phyloP scores from a whole-genome alignment of 2,888 invertebrate species.

The Drosophila mulleri region DNA sequence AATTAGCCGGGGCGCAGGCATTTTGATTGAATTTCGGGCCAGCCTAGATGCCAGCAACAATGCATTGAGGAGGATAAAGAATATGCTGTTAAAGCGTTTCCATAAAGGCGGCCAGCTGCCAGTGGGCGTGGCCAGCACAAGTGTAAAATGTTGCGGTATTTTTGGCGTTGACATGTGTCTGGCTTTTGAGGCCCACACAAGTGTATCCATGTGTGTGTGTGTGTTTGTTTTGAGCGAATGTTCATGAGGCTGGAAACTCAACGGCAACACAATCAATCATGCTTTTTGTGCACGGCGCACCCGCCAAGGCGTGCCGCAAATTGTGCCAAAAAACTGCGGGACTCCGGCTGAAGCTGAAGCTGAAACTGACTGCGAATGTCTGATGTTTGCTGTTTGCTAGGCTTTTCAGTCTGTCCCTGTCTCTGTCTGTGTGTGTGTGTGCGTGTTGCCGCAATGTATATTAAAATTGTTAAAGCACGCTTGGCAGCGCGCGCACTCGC shows the following conservation, averaged over 20 bases:
- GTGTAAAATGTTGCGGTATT: slow-evolving; percentile 56
- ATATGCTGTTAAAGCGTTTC: slow-evolving; percentile 15
- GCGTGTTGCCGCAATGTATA: not conserved
- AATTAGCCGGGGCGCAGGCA: slow-evolving; percentile 62
- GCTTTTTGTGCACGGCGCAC: slow-evolving; percentile 36
- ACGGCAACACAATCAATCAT: slow-evolving; percentile 72
- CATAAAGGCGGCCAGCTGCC: not conserved
- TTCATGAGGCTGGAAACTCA: slow-evolving; percentile 40
- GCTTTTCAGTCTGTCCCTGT: not conserved
- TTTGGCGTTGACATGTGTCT: slow-evolving; percentile 71
- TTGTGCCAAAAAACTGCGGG: slow-evolving; percentile 42
- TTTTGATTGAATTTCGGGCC: slow-evolving; percentile 63
- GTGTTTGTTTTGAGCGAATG: slow-evolving; percentile 8
- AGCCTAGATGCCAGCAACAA: slow-evolving; percentile 23
- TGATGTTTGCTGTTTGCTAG: slow-evolving; percentile 5
- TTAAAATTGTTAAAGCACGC: slow-evolving; percentile 23
- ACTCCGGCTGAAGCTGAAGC: slow-evolving; percentile 9
- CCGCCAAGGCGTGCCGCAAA: slow-evolving; percentile 40
- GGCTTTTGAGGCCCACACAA: slow-evolving; percentile 27
- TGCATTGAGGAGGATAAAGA: slow-evolving; percentile 49
- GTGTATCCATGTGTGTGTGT: not conserved
- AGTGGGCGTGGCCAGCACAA: slow-evolving; percentile 46
- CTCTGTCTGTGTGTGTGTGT: not conserved
- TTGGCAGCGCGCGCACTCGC: not conserved
- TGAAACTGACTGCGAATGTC: slow-evolving; percentile 16